Evolutionary conservation across 2,113 vertebrate genomes (phyloP).

Genomic region (Galemys pyrenaicus): DNA sequence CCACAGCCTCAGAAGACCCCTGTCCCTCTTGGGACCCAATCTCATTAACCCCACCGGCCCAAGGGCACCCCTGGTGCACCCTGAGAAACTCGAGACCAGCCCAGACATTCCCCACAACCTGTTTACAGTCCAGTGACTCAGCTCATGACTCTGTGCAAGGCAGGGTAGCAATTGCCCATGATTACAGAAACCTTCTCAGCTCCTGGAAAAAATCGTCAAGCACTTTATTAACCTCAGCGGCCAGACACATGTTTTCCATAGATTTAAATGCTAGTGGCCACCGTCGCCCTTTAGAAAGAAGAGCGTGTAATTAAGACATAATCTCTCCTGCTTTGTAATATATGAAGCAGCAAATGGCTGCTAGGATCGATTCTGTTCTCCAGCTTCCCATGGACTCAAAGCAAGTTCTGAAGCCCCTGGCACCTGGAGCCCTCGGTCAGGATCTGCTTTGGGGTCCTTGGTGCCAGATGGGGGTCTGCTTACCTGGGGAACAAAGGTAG

Average conservation of each 20-base stretch:
- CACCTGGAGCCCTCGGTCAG: background rate
- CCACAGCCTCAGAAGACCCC: conserved; percentile 46
- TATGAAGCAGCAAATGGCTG: conserved; percentile 50
- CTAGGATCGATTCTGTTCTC: background rate
- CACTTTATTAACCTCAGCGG: background rate
- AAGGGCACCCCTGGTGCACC: background rate
- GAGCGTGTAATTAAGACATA: conserved; percentile 51
- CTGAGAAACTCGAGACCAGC: conserved; percentile 51
- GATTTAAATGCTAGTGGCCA: conserved; percentile 40
- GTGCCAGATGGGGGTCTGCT: rapidly evolving
- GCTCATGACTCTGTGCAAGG: background rate
- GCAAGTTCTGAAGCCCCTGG: background rate
- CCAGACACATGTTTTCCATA: conserved; percentile 50
- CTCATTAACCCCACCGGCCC: background rate
- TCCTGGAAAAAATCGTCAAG: conserved; percentile 32
- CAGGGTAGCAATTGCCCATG: background rate
- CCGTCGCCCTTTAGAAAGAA: conserved; percentile 30
- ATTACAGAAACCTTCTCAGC: background rate
- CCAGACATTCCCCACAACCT: conserved; percentile 26
- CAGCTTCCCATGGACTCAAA: background rate
- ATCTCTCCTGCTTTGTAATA: conserved; percentile 42
- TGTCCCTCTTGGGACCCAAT: background rate
- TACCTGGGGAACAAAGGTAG: background rate
- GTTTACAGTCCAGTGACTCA: conserved; percentile 61
- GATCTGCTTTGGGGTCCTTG: background rate